Percentiles rank a stretch among this genome's conserved stretches.
Conservation (phyloP, 2,113 vertebrate species). For the Cynoglossus semilaevis region DNA sequence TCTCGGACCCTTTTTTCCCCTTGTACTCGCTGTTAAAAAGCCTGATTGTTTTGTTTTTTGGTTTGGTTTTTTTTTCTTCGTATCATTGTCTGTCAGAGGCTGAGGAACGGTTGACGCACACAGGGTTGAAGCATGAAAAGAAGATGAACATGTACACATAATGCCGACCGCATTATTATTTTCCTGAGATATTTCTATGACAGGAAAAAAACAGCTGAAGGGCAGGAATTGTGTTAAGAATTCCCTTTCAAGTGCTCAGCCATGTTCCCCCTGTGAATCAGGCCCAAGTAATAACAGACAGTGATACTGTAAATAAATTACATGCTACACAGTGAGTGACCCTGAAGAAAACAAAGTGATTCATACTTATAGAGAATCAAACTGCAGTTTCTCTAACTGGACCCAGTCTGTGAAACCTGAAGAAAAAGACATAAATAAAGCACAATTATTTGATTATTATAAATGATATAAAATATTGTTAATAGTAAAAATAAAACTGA, state of each 20-base stretch:
- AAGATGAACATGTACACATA: conserved; percentile 51
- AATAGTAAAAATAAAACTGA: too few relatives aligned
- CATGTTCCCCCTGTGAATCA: conserved; percentile 29
- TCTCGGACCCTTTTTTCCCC: conserved; percentile 37
- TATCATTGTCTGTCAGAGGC: conserved; percentile 46
- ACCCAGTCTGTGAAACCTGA: too few relatives aligned
- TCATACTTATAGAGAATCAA: neutral
- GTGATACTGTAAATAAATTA: conserved; percentile 34
- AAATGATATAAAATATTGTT: too few relatives aligned
- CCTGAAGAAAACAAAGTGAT: conserved; percentile 7
- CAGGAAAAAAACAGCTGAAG: conserved; percentile 62
- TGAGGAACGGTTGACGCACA: conserved; percentile 42
- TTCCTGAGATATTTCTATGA: conserved; percentile 36
- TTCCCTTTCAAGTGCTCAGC: conserved; percentile 62
- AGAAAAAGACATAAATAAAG: too few relatives aligned
- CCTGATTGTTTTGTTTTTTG: neutral
- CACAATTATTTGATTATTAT: too few relatives aligned
- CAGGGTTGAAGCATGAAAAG: conserved; percentile 37
- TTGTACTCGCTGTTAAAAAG: conserved; percentile 29
- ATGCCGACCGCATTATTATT: conserved; percentile 55
- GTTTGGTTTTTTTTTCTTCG: conserved; percentile 36
- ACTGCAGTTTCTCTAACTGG: too few relatives aligned
- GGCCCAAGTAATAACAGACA: conserved; percentile 28
- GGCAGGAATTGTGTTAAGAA: conserved; percentile 58
- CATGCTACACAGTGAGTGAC: conserved; percentile 18